phyloP scores from a whole-genome alignment of 2,888 invertebrate species.

The Octonoba sinensis region DNA sequence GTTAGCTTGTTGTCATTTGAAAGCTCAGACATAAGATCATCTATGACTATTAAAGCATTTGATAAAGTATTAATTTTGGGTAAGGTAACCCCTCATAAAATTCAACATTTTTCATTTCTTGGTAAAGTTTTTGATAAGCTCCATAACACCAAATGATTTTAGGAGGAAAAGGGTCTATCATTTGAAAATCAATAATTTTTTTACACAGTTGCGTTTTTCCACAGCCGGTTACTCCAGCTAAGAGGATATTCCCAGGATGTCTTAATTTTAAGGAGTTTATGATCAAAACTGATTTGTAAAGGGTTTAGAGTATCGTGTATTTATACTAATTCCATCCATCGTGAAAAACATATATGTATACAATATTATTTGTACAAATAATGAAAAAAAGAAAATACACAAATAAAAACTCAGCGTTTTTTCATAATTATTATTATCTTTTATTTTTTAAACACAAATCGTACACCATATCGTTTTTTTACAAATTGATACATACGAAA shows the following conservation, averaged over 20 bases:
- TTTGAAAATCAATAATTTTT: neutral
- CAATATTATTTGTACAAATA: no score
- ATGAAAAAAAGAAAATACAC: neutral
- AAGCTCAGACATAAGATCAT: no score
- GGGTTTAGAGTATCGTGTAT: no score
- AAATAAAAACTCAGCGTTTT: no score
- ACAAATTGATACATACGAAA: conserved; percentile 28
- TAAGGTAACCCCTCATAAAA: conserved; percentile 35
- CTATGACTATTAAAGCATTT: neutral
- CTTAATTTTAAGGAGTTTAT: no score
- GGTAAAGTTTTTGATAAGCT: conserved; percentile 16
- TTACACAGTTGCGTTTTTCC: neutral
- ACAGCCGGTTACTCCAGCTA: no score
- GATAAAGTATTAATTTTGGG: neutral
- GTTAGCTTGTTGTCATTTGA: no score
- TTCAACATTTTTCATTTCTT: neutral
- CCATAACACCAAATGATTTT: conserved; percentile 20
- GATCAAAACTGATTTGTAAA: no score
- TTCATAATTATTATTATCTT: neutral
- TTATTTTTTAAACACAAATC: conserved; percentile 3
- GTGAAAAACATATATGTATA: no score
- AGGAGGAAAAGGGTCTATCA: neutral
- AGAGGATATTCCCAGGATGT: no score
- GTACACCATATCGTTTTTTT: conserved; percentile 18
- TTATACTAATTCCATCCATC: neutral